phyloP scores from a whole-genome alignment of 2,113 vertebrate genomes.

The Pontoporia blainvillei region DNA sequence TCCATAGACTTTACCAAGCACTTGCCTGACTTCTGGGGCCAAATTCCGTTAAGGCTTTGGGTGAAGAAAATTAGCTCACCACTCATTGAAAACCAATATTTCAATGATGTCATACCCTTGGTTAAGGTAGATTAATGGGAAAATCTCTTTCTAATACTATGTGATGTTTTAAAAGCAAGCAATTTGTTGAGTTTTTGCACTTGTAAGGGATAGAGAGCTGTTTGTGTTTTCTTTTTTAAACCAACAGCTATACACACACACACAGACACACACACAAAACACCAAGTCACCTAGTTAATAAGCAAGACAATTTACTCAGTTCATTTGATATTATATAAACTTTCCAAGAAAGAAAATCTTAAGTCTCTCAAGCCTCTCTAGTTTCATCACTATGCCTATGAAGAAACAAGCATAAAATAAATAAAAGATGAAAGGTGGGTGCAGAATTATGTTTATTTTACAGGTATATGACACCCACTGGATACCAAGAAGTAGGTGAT shows the following conservation, averaged over 20 bases:
- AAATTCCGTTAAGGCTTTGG: neutral
- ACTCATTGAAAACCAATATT: neutral
- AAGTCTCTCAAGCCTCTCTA: neutral
- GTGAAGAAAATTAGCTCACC: neutral
- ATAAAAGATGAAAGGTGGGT: neutral
- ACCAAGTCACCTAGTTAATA: neutral
- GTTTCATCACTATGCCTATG: neutral
- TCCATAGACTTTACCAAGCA: neutral
- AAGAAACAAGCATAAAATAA: neutral
- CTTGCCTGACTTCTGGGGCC: neutral
- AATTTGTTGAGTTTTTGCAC: neutral
- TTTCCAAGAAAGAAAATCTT: neutral
- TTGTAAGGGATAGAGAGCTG: neutral
- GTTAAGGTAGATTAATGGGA: neutral
- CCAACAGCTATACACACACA: neutral
- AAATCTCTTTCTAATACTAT: neutral
- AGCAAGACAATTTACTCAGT: conserved; percentile 22
- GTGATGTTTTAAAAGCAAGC: neutral
- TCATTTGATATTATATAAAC: neutral
- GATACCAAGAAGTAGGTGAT: neutral
- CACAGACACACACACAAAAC: neutral
- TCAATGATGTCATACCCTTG: neutral
- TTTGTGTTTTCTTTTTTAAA: neutral
- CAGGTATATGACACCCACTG: neutral
- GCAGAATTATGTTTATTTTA: neutral